Evolutionary conservation across 92 coral and sea anemone species (phyloP), one percentile per base, ranked within the genome.

Genomic region (Scolanthus callimorphus): DNA sequence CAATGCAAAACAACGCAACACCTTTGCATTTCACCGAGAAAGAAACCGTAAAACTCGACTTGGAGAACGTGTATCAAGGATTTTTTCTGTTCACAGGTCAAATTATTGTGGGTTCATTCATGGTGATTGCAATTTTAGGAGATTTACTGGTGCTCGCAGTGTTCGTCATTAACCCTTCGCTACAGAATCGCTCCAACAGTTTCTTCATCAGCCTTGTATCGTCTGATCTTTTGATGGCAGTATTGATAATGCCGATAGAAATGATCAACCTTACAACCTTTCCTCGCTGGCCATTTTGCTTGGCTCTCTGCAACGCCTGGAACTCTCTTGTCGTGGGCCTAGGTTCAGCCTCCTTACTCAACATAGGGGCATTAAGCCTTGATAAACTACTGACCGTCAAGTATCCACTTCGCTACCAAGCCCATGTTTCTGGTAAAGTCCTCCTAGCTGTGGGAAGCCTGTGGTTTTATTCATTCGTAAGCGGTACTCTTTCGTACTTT

Each of bases 261-360:
- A 34, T 60, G 50, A 76, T 76, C n/a, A 68, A 29, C 25, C 37
- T 76, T 19, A 39, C 57, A 12, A 6, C 41, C 23, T 51, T 67
- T 44, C 76, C 69, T 20, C n/a, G 21, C 44, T 76, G 82, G 82
- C 82, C 82, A 24, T 59, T 76, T 67, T 57, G 68, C 55, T 46
- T 22, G 51, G 37, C 37, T 0, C 43, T 59, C 0, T 76, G 82
- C 63, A 60, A 60, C 45, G 23, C 45, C 25, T 76, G 76, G 70
- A 76, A 60, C 57, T 76, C 82, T 1, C 15, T 52, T 22, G 50
- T 51, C 34, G 76, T 76, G 8, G 56, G 76, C 15, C 29, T 76
- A 19, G 76, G 76, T 12, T 11, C 68, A 15, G 49, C 76, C 3
- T 59, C 76, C 9, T 20, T 68, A 11, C 46, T 63, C 27, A 60